Evolutionary conservation across 2,888 invertebrate species (phyloP).

Genomic region (Tetragonisca angustula): DNA sequence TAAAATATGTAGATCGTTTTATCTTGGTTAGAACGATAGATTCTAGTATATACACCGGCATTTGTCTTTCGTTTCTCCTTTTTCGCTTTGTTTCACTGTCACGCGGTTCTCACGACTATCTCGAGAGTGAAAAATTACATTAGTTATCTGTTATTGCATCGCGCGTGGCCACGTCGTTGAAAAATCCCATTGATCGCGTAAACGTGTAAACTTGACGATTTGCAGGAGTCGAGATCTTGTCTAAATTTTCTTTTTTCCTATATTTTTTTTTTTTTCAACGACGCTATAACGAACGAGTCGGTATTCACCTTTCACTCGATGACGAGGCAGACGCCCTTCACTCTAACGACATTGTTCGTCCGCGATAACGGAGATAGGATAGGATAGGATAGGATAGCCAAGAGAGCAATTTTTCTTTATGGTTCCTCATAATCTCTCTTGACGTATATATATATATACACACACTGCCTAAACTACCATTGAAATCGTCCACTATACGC

Average conservation of each 20-base stretch:
- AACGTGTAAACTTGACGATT: not conserved
- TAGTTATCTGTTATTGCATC: not conserved
- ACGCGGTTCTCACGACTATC: constrained; percentile 5
- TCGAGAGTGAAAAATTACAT: not conserved
- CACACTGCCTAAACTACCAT: too few species aligned
- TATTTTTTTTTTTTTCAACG: not conserved
- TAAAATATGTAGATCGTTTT: constrained; percentile 23
- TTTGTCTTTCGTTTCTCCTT: constrained; percentile 14
- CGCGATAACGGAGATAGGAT: constrained; percentile 38
- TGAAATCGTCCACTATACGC: too few species aligned
- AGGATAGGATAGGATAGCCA: not conserved
- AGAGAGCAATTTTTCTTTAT: not conserved
- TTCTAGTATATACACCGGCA: not conserved
- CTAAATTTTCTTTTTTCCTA: too few species aligned
- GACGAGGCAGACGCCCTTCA: constrained; percentile 59
- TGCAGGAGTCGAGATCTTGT: constrained; percentile 4
- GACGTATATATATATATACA: too few species aligned
- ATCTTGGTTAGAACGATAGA: constrained; percentile 3
- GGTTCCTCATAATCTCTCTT: not conserved
- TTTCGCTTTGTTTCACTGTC: constrained; percentile 2
- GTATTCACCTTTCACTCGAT: constrained; percentile 63
- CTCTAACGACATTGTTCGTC: constrained; percentile 42
- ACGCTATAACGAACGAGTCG: constrained; percentile 26
- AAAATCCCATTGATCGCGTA: constrained; percentile 6
- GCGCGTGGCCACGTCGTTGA: not conserved